Conservation (phyloP, 2,888 invertebrate genomes). For the Chymomyza fuscimana region DNA sequence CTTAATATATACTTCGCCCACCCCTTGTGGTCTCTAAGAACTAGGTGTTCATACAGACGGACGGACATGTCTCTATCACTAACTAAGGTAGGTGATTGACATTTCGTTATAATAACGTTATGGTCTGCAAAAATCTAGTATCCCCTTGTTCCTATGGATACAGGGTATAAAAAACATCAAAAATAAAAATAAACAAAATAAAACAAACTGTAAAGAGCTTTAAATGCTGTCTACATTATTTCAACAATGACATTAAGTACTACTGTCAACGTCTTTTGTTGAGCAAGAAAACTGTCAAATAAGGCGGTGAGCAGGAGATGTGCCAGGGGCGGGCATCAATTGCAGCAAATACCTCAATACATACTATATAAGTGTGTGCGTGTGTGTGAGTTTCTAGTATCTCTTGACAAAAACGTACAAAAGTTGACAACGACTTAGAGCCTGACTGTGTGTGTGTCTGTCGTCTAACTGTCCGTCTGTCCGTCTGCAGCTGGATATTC, state of each 20-base stretch:
- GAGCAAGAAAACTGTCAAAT: conserved; percentile 27
- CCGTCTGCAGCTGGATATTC: conserved; percentile 43
- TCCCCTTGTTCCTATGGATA: too few species aligned
- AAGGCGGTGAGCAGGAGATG: not conserved
- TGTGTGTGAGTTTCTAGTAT: conserved; percentile 10
- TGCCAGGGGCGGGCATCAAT: not conserved
- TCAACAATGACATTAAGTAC: conserved; percentile 50
- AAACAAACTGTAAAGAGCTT: not conserved
- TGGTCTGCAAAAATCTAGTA: too few species aligned
- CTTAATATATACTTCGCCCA: too few species aligned
- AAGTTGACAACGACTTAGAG: conserved; percentile 3
- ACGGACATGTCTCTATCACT: too few species aligned
- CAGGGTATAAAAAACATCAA: too few species aligned
- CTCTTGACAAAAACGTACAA: conserved; percentile 28
- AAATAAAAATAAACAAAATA: not conserved
- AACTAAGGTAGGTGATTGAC: too few species aligned
- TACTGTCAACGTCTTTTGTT: conserved; percentile 39
- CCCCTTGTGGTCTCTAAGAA: too few species aligned
- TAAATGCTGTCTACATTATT: conserved; percentile 22
- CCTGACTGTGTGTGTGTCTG: too few species aligned
- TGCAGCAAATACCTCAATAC: conserved; percentile 6
- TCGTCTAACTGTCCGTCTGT: conserved; percentile 12
- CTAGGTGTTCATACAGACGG: too few species aligned
- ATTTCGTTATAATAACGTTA: too few species aligned
- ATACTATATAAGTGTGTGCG: not conserved